A percentile compares a stretch with the other conserved stretches of the same genome.
Evolutionary conservation across 1,140 invertebrate species (phyloP).

Genomic region (Heliothis virescens): DNA sequence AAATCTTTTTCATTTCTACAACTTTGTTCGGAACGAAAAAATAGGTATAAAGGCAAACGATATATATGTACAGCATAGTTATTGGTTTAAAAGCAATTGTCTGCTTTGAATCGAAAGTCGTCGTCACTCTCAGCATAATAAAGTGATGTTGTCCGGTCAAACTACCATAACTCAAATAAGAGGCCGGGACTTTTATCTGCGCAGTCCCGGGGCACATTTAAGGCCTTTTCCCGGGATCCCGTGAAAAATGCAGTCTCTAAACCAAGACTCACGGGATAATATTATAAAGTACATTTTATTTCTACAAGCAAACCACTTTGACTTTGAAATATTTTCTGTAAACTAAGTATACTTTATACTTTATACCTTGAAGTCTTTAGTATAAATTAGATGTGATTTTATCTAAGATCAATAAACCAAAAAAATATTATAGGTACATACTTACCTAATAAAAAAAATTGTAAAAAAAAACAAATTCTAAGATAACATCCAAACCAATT

Average conservation of each 20-base stretch:
- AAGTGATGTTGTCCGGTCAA: conserved; percentile 58
- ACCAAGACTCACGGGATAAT: conserved; percentile 59
- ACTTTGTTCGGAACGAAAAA: no score
- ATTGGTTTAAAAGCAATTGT: not conserved
- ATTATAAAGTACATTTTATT: conserved; percentile 64
- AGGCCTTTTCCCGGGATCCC: conserved; percentile 58
- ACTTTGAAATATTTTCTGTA: no score
- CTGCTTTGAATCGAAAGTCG: conserved; percentile 18
- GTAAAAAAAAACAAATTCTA: no score
- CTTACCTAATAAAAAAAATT: no score
- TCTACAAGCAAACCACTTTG: conserved; percentile 52
- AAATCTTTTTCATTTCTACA: no score
- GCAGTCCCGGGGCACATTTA: conserved; percentile 60
- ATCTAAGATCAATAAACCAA: no score
- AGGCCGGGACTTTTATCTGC: conserved; percentile 66
- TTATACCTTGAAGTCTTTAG: no score
- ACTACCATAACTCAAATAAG: conserved; percentile 67
- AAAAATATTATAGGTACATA: no score
- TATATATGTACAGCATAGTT: not conserved
- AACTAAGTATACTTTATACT: no score
- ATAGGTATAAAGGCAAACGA: no score
- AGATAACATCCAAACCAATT: no score
- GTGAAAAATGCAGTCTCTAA: conserved; percentile 62
- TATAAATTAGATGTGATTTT: no score
- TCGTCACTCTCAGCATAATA: conserved; percentile 20